phyloP scores from a whole-genome alignment of 2,113 vertebrate genomes.

The Psephotus haematonotus region DNA sequence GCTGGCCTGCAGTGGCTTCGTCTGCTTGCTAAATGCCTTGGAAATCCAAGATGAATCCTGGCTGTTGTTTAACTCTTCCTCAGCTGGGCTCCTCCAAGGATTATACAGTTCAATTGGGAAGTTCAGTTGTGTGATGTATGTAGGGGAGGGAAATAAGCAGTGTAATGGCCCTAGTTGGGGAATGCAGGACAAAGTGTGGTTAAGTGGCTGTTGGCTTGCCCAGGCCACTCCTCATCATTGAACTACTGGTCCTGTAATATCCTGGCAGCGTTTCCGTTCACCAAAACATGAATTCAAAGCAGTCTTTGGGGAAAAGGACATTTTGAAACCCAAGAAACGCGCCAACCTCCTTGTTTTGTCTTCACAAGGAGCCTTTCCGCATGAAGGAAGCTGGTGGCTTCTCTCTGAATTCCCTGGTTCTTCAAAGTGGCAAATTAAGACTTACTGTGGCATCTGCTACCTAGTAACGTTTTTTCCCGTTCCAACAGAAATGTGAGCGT shows the following conservation, averaged over 20 bases:
- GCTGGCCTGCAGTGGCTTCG: not conserved
- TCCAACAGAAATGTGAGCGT: not conserved
- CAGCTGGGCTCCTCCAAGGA: not conserved
- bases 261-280: not conserved
- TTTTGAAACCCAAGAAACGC: not conserved
- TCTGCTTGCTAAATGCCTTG: not conserved
- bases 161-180: not conserved
- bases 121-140: not conserved
- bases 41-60: not conserved
- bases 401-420: not conserved
- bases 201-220: not conserved
- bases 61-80: not conserved
- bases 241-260: not conserved
- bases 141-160: too few species aligned
- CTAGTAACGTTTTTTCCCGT: constrained; percentile 24
- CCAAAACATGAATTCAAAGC: not conserved
- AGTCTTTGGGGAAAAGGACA: not conserved
- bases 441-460: constrained; percentile 17
- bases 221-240: not conserved
- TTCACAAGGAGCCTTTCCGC: not conserved
- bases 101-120: not conserved
- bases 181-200: fast-evolving
- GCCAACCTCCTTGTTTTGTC: not conserved
- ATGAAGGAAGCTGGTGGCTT: not conserved
- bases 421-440: not conserved